Conservation (phyloP, 1,140 invertebrate species). For the Dreissena polymorpha region DNA sequence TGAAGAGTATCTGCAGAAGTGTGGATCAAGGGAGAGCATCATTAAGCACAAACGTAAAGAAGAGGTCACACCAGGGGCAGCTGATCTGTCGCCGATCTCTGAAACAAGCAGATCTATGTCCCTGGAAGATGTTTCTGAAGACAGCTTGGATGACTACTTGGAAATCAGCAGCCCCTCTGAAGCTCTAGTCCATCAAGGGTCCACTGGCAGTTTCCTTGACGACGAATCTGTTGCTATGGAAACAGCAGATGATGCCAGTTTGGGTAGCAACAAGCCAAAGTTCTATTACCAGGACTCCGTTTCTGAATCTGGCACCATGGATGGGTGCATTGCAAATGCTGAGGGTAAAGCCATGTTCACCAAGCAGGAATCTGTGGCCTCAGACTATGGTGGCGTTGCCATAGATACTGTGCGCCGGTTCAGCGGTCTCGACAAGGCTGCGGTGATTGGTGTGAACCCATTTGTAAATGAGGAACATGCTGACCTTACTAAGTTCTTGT, state of each 20-base stretch:
- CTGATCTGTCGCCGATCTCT: neutral
- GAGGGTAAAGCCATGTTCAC: neutral
- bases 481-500: slow-evolving; percentile 69
- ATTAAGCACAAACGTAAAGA: neutral
- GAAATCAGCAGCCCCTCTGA: slow-evolving; percentile 33
- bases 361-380: slow-evolving; percentile 12
- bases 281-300: slow-evolving; percentile 25
- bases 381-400: slow-evolving; percentile 38
- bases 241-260: neutral
- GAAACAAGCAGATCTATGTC: neutral
- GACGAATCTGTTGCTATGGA: slow-evolving; percentile 33
- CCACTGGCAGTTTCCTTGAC: neutral
- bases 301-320: slow-evolving; percentile 4
- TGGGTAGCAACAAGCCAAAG: slow-evolving; percentile 16
- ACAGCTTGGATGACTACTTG: slow-evolving; percentile 28
- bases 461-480: slow-evolving; percentile 68
- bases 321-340: neutral
- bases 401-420: slow-evolving; percentile 71
- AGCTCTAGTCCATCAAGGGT: slow-evolving; percentile 1
- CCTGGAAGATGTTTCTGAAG: slow-evolving; percentile 36
- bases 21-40: slow-evolving; percentile 27
- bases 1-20: slow-evolving; percentile 38
- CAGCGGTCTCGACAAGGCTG: slow-evolving; percentile 68
- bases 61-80: neutral
- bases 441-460: slow-evolving; percentile 72